These are phyloP conservation scores for Vombatus ursinus DNA, from an alignment of 2,113 vertebrate genomes.

Conservation along the genomic window DNA sequence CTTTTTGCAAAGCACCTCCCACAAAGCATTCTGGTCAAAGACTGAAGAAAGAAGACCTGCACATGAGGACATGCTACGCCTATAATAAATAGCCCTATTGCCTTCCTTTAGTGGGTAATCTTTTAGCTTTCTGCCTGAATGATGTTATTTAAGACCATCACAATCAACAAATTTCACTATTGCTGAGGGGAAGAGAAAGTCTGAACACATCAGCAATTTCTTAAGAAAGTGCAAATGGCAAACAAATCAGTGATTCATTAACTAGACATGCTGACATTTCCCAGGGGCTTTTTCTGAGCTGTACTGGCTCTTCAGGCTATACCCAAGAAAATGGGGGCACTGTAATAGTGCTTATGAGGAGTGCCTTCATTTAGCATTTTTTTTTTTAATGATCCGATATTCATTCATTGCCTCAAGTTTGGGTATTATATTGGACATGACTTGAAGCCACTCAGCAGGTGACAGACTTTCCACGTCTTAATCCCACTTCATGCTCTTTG, in stretches of 20 bases:
- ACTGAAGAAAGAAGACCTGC: constrained; percentile 66
- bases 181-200: constrained; percentile 67
- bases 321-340: constrained; percentile 39
- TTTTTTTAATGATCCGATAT: neutral
- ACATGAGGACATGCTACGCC: constrained; percentile 62
- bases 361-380: constrained; percentile 51
- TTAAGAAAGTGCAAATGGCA: constrained; percentile 73
- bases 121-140: constrained; percentile 79
- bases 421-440: constrained; percentile 39
- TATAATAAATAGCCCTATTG: constrained; percentile 70
- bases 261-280: constrained; percentile 69
- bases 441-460: constrained; percentile 38
- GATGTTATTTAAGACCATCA: constrained; percentile 76
- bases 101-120: constrained; percentile 75
- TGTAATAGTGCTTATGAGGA: constrained; percentile 14
- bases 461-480: constrained; percentile 40
- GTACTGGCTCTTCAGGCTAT: constrained; percentile 66
- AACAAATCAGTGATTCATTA: constrained; percentile 76
- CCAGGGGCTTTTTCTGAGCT: constrained; percentile 64
- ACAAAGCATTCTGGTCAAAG: constrained; percentile 70
- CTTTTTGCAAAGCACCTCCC: constrained; percentile 63
- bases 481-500: constrained; percentile 34
- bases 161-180: constrained; percentile 77
- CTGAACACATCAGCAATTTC: constrained; percentile 79
- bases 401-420: constrained; percentile 51